phyloP scores from a whole-genome alignment of 2,888 invertebrate species.

The Rutpela maculata region DNA sequence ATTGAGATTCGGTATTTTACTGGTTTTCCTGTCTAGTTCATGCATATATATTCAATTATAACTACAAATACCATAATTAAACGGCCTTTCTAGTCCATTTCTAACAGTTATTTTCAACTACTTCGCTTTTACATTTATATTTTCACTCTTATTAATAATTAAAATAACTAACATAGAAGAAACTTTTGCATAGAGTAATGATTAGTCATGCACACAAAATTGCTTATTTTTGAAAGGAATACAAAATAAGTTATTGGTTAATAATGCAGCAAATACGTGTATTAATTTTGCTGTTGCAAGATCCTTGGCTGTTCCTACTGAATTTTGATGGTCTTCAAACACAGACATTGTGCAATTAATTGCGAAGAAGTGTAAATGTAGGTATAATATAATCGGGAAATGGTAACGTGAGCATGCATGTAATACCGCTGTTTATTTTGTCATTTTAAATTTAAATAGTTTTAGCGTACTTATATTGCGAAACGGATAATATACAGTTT shows the following conservation, averaged over 20 bases:
- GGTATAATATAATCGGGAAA: slow-evolving; percentile 15
- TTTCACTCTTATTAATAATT: slow-evolving; percentile 12
- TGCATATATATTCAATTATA: neutral
- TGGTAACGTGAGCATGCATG: slow-evolving; percentile 9
- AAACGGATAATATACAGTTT: neutral
- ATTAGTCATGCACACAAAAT: slow-evolving; percentile 1
- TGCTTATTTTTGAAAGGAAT: slow-evolving; percentile 7
- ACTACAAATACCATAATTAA: neutral
- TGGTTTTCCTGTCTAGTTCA: neutral
- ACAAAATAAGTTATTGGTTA: slow-evolving; percentile 16
- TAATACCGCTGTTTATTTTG: neutral
- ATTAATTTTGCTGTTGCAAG: slow-evolving; percentile 27
- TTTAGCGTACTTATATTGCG: neutral
- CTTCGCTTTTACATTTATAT: neutral
- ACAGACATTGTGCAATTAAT: slow-evolving; percentile 12
- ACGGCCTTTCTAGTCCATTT: slow-evolving; percentile 8
- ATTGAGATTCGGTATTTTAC: neutral
- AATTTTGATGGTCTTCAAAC: slow-evolving; percentile 23
- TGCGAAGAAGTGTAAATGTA: slow-evolving; percentile 1
- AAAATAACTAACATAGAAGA: slow-evolving; percentile 1
- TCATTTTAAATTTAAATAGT: neutral
- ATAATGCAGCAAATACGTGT: neutral
- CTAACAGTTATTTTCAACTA: neutral
- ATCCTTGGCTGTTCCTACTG: slow-evolving; percentile 7
- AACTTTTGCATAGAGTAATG: neutral